Evolutionary conservation across 2,113 vertebrate genomes (phyloP).

Genomic region (Tyrannus savana): DNA sequence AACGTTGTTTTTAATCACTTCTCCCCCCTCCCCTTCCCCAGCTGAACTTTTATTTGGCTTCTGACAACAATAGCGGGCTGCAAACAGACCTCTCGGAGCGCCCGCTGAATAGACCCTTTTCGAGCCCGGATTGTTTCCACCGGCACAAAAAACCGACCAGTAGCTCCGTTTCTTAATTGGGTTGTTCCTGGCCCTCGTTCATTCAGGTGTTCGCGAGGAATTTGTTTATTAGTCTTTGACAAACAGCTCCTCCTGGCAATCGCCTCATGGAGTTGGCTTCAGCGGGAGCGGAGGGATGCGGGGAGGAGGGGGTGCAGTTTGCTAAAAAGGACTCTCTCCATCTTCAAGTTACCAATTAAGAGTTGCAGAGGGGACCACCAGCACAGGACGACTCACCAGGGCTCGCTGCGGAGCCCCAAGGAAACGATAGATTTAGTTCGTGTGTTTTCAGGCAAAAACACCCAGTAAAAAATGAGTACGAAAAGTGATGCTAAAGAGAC

Average conservation of each 20-base stretch:
- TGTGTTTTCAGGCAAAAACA: neutral
- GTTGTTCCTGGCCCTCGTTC: slow-evolving; percentile 58
- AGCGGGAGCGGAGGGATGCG: slow-evolving; percentile 58
- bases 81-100: slow-evolving; percentile 60
- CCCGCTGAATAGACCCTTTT: slow-evolving; percentile 15
- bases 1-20: slow-evolving; percentile 25
- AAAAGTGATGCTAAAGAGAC: neutral
- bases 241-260: slow-evolving; percentile 85
- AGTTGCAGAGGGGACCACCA: slow-evolving; percentile 78
- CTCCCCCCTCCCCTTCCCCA: neutral
- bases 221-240: slow-evolving; percentile 76
- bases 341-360: slow-evolving; percentile 85
- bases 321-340: slow-evolving; percentile 80
- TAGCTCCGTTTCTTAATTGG: slow-evolving; percentile 81
- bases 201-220: slow-evolving; percentile 75
- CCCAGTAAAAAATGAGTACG: neutral
- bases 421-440: neutral
- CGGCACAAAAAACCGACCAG: slow-evolving; percentile 66
- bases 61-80: slow-evolving; percentile 46
- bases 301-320: neutral
- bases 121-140: slow-evolving; percentile 66
- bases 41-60: slow-evolving; percentile 65
- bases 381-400: slow-evolving; percentile 38
- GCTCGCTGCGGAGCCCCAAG: neutral
- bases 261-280: slow-evolving; percentile 79